phyloP scores from a whole-genome alignment of 2,797 vertebrate species.

The Acanthiza pusilla region DNA sequence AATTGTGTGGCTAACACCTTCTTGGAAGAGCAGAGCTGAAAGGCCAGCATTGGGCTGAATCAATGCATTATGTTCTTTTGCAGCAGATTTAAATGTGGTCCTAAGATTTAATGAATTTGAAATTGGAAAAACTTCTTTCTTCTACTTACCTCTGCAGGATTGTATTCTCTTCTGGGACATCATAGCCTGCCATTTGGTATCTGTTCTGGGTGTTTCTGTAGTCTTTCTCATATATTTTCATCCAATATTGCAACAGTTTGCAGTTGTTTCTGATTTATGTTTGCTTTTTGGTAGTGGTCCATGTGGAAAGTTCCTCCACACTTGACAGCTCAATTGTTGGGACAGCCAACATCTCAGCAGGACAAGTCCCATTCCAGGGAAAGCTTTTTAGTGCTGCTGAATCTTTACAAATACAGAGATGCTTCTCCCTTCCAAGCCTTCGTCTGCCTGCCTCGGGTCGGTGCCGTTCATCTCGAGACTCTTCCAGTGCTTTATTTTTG shows the following conservation, averaged over 20 bases:
- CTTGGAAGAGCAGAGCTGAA: neutral
- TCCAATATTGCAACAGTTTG: neutral
- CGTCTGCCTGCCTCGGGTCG: rapidly evolving
- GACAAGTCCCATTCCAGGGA: neutral
- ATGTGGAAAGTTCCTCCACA: neutral
- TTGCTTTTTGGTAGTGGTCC: neutral
- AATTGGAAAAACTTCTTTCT: neutral
- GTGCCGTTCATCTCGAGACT: neutral
- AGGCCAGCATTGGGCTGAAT: neutral
- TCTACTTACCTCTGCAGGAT: neutral
- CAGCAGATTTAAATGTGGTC: neutral
- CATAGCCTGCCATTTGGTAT: neutral
- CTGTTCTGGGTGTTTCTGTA: neutral
- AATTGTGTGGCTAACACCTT: rapidly evolving
- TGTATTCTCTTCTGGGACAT: neutral
- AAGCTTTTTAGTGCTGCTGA: neutral
- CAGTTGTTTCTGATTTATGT: neutral
- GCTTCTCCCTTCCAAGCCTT: neutral
- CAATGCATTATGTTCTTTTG: neutral
- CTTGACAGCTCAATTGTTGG: neutral
- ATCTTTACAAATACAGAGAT: neutral
- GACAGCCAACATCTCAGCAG: neutral
- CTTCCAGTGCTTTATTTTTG: neutral
- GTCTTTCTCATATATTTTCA: neutral
- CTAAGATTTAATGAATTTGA: neutral